Evolutionary conservation across 2,888 invertebrate species (phyloP).

Genomic region (Cacoxenus indagator): DNA sequence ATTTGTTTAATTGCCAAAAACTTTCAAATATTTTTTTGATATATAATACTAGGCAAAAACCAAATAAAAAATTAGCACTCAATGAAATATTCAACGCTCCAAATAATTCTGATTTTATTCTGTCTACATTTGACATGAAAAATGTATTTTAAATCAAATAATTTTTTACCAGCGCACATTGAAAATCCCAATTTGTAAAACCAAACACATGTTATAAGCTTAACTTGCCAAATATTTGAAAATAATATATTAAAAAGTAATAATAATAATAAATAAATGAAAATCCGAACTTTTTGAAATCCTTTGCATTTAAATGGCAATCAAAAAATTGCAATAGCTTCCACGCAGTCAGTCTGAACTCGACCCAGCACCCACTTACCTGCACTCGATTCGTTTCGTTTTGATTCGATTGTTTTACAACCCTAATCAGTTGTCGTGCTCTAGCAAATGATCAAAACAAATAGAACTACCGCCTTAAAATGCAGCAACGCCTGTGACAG

Average conservation of each 20-base stretch:
- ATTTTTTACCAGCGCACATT: neutral
- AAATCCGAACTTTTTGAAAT: too few relatives aligned
- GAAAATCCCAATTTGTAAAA: neutral
- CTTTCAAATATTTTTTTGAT: too few relatives aligned
- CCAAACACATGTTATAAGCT: too few relatives aligned
- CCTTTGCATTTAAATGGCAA: neutral
- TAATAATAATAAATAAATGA: neutral
- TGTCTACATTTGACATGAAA: neutral
- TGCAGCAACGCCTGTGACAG: constrained; percentile 31
- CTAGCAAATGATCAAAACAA: constrained; percentile 15
- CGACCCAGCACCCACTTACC: too few relatives aligned
- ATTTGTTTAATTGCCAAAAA: too few relatives aligned
- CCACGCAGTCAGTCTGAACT: neutral
- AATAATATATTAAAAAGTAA: neutral
- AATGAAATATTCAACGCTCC: too few relatives aligned
- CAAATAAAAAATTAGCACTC: too few relatives aligned
- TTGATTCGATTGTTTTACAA: too few relatives aligned
- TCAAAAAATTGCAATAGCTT: neutral
- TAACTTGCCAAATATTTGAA: neutral
- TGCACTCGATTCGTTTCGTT: too few relatives aligned
- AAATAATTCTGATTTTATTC: neutral
- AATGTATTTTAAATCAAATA: neutral
- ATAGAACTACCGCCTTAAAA: neutral
- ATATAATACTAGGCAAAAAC: too few relatives aligned
- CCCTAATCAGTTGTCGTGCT: constrained; percentile 16